Percentiles rank a stretch among this genome's conserved stretches.
Conservation (phyloP, 2,888 invertebrate genomes). For the Hemaris fuciformis region DNA sequence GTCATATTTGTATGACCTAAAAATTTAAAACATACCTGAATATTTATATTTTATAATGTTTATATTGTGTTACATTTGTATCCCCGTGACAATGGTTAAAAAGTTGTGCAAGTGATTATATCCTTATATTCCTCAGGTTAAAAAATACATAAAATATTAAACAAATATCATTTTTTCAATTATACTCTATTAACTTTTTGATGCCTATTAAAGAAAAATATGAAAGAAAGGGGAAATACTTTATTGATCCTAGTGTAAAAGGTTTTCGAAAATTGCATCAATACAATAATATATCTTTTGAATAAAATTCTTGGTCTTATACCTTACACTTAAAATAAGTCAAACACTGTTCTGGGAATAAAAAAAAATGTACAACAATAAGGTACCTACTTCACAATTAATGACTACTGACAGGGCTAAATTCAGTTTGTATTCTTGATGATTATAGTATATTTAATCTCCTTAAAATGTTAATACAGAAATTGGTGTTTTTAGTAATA, state of each 20-base stretch:
- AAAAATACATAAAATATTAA: not conserved
- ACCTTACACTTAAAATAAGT: conserved; percentile 72
- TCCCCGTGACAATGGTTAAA: conserved; percentile 15
- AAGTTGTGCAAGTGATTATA: conserved; percentile 22
- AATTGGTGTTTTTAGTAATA: conserved; percentile 10
- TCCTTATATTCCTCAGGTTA: not conserved
- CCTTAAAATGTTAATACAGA: conserved; percentile 18
- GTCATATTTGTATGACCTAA: not conserved
- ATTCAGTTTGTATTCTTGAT: conserved; percentile 57
- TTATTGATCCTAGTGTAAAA: conserved; percentile 81
- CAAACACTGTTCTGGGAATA: conserved; percentile 55
- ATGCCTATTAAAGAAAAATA: conserved; percentile 45
- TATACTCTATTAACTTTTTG: not conserved
- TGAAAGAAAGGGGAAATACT: conserved; percentile 69
- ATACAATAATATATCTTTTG: conserved; percentile 72
- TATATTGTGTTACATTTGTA: conserved; percentile 36
- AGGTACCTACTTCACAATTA: conserved; percentile 61
- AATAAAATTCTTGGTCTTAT: conserved; percentile 78
- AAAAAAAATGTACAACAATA: conserved; percentile 72
- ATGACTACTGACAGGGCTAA: conserved; percentile 52
- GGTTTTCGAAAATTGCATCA: conserved; percentile 78
- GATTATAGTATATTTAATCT: conserved; percentile 19
- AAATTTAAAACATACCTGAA: conserved; percentile 22
- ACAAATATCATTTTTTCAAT: conserved; percentile 9
- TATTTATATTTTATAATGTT: conserved; percentile 32